phyloP scores from a whole-genome alignment of 2,797 vertebrate genomes.

The Falco concolor region DNA sequence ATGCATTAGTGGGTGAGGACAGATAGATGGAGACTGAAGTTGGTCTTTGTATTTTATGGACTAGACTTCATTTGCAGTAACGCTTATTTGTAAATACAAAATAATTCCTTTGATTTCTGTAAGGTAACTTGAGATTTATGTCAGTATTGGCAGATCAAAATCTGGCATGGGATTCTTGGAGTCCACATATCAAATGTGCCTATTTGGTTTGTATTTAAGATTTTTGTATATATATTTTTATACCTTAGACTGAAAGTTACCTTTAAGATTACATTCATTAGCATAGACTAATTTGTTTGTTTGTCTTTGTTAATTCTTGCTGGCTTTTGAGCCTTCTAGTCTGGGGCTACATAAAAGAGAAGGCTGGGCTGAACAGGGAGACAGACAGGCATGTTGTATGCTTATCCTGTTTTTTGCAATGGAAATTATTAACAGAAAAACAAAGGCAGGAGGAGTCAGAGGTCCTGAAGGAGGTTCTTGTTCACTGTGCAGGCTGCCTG shows the following conservation, averaged over 20 bases:
- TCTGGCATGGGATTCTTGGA: neutral
- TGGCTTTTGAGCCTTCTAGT: neutral
- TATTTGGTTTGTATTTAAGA: neutral
- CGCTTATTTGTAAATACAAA: neutral
- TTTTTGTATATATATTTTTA: neutral
- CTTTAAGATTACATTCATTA: neutral
- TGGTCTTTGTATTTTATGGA: neutral
- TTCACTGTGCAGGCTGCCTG: slow-evolving; percentile 23
- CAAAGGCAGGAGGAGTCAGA: neutral
- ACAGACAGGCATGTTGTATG: neutral
- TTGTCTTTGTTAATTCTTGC: neutral
- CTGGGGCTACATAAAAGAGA: neutral
- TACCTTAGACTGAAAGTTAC: neutral
- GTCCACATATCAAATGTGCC: neutral
- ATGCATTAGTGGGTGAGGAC: neutral
- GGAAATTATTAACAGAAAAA: neutral
- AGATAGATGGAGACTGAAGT: neutral
- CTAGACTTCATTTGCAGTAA: neutral
- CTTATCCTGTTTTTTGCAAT: neutral
- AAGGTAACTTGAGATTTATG: neutral
- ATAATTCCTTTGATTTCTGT: neutral
- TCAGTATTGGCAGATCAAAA: neutral
- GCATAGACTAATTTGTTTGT: neutral
- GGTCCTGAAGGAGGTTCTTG: neutral
- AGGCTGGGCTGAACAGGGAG: neutral